Base-by-base conservation (phyloP, 2,113 vertebrate genomes). In the Manacus vitellinus region DNA sequence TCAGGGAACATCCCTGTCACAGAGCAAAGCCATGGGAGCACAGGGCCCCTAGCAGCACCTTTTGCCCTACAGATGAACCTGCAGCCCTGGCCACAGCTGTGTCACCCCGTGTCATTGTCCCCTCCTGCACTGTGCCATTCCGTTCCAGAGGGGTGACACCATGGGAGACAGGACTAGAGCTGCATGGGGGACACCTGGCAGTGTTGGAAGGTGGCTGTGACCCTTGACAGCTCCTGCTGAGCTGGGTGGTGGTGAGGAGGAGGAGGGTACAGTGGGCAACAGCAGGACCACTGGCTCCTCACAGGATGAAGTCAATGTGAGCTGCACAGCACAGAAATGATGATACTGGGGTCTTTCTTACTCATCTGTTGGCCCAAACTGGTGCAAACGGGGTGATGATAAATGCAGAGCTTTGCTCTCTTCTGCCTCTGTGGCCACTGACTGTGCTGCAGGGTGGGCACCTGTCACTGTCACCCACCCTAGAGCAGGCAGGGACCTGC, bases 1-100 rank as follows among this genome's bases (percentile, higher is more conserved):
- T 16, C 52, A 1, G 19, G 43, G 37, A 73, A 70, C 37, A 63
- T 6, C 31, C 17, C 44, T 23, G 35, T 49, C 0, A 0, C 4
- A 5, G 14, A 43, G 41, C 2, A 1, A 58, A 73, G 74, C 35
- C 18, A 25, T 0, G 6, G 41, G 63, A 68, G 6, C 0, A 0
- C 55, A 52, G 55, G 15, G 31, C 3, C 12, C 27, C 43, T 1
- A 1, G 59, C 54, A 74, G 61, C 44, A 44, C 56, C 55, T 41
- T 55, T 10, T 4, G 3, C 35, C 10, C 54, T 67, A 35, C 12
- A 25, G 52, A 68, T 22, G 35, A 49, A 20, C 18, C n/a, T 2
- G 0, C 39, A 49, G 76, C 8, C 14, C 61, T 0, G 0, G 37
- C 61, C 49, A 14, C 43, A 75, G 43, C 49, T 37, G 12, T 39